These are phyloP conservation scores for Solenopsis fugax DNA, from an alignment of 1,140 invertebrate species.

Conservation along the genomic window DNA sequence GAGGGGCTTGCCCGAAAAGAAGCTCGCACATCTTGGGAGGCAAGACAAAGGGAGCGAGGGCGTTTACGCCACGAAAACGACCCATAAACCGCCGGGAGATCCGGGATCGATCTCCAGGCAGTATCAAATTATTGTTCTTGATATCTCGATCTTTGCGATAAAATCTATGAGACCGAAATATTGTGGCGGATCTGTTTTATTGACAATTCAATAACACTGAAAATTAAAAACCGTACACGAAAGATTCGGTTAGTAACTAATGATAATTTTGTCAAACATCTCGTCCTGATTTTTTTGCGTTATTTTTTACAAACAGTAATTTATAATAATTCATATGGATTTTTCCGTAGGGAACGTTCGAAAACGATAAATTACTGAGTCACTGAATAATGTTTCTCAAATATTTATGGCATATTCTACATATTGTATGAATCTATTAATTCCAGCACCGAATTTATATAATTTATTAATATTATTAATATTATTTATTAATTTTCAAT, in stretches of 20 bases:
- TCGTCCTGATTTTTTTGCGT: not conserved
- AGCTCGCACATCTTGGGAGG: not conserved
- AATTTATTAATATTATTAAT: not conserved
- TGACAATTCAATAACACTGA: not conserved
- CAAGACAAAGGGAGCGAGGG: not conserved
- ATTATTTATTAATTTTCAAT: slow-evolving; percentile 4
- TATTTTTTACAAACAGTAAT: not conserved
- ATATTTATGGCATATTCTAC: not conserved
- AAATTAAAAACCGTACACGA: slow-evolving; percentile 15
- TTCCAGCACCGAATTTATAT: not conserved
- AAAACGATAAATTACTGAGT: not conserved
- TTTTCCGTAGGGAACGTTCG: not conserved
- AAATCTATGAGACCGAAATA: slow-evolving; percentile 3
- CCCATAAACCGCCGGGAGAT: not conserved
- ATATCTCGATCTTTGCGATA: slow-evolving; percentile 33
- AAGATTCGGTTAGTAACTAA: not conserved
- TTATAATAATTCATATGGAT: not conserved
- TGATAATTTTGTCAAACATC: not conserved
- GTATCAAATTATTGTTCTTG: slow-evolving; percentile 35
- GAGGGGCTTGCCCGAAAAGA: slow-evolving; percentile 9
- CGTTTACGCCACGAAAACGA: slow-evolving; percentile 23
- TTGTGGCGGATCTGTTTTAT: slow-evolving; percentile 2
- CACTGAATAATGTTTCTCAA: not conserved
- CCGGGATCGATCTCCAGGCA: not conserved
- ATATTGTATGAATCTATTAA: not conserved